These are phyloP conservation scores for Amblyteles armatorius DNA, from an alignment of 2,888 invertebrate genomes.

Conservation along the genomic window DNA sequence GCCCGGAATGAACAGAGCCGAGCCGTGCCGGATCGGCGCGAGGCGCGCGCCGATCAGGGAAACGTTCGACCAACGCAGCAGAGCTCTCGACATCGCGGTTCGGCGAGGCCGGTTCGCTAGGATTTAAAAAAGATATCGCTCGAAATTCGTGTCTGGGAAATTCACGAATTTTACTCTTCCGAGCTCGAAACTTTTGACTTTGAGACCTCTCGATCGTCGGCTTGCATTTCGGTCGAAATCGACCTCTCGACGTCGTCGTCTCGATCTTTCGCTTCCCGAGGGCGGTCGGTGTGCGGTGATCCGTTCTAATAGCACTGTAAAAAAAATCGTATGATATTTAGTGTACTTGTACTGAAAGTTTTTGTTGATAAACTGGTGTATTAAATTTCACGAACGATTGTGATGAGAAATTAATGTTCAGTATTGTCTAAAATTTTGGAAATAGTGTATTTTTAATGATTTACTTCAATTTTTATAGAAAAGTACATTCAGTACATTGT, in stretches of 20 bases:
- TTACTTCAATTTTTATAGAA: too few species aligned
- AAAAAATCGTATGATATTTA: too few species aligned
- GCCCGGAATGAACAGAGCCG: conserved; percentile 89
- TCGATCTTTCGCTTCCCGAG: conserved; percentile 91
- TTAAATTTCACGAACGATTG: too few species aligned
- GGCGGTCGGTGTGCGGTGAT: conserved; percentile 67
- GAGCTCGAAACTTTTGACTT: conserved; percentile 74
- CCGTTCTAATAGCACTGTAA: too few species aligned
- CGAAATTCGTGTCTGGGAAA: neutral
- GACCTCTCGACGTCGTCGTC: conserved; percentile 86
- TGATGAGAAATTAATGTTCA: too few species aligned
- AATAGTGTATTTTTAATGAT: too few species aligned
- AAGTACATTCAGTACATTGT: too few species aligned
- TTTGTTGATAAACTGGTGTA: too few species aligned
- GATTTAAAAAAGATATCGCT: neutral
- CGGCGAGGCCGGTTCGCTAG: neutral
- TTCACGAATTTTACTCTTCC: conserved; percentile 12
- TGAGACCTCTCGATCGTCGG: conserved; percentile 84
- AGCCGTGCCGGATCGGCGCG: conserved; percentile 75
- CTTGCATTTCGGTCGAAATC: conserved; percentile 77
- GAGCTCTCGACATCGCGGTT: conserved; percentile 32
- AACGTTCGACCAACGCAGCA: conserved; percentile 23
- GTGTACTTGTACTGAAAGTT: too few species aligned
- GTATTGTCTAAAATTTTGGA: too few species aligned
- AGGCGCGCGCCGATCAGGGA: neutral